Evolutionary conservation across 2,797 vertebrate species (phyloP), one percentile per base, ranked within the genome.

Genomic region (Rhyacichthys aspro): DNA sequence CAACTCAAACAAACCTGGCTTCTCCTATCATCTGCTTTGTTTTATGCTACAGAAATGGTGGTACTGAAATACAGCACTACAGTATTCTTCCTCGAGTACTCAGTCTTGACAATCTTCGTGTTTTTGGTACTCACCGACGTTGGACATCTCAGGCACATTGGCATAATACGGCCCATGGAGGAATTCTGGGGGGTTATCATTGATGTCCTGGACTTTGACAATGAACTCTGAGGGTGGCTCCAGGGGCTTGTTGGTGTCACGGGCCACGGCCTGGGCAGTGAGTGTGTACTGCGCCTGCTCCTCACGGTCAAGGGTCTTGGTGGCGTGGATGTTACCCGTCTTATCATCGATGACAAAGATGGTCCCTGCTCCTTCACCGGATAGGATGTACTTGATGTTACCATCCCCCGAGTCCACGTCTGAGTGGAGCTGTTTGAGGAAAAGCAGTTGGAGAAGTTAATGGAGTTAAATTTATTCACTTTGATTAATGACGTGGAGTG

Each of bases 261-360:
- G 89, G 76, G 90, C 95, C 63, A 99, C 97, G 0, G 96, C 97
- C 83, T 99, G 97, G 42, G 97, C 97, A 0, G 96, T 99, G 59
- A 99, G 82, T 0, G 96, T 99, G 85, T 99, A 99, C 87, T 99
- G 96, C 55, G 97, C 96, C 86, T 96, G 94, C 82, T 98, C 97
- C 78, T 99, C 97, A 1, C 97, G 92, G 87, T 99, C 97, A 90
- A 99, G 72, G 11, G 96, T 98, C 87, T 98, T 98, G 4, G 96
- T 99, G 69, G 97, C 97, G 1, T 99, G 97, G 87, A 99, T 98
- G 88, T 99, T 98, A 76, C 97, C 97, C 55, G 97, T 98, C 91
- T 97, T 98, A 89, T 98, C 97, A 55, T 99, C 97, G 12, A 99
- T 98, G 68, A 99, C 97, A 63, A 99, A 99, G 93, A 98, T 98